Conservation (phyloP, 2,113 vertebrate species). For the Vireo altiloquus region DNA sequence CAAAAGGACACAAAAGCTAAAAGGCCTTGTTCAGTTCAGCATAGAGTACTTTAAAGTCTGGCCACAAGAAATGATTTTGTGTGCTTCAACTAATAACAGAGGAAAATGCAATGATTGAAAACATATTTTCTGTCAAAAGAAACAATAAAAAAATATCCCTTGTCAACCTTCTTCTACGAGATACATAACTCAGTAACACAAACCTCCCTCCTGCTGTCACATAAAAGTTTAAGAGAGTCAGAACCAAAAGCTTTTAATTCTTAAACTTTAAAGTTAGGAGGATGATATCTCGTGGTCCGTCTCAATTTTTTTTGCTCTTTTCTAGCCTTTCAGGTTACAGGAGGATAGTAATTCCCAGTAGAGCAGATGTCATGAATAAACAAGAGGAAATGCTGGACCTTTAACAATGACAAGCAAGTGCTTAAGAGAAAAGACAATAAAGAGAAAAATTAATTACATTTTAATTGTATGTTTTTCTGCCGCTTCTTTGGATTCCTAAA, state of each 20-base stretch:
- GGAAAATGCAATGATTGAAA: not conserved
- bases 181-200: not conserved
- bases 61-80: not conserved
- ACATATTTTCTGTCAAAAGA: not conserved
- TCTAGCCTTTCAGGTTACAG: not conserved
- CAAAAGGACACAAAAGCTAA: not conserved
- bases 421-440: not conserved
- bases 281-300: not conserved
- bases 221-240: not conserved
- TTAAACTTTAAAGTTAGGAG: not conserved
- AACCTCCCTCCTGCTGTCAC: not conserved
- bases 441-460: constrained; percentile 60
- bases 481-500: not conserved
- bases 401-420: not conserved
- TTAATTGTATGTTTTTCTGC: constrained; percentile 42
- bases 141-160: not conserved
- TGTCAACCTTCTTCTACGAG: not conserved
- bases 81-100: not conserved
- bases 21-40: not conserved
- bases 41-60: not conserved
- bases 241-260: not conserved
- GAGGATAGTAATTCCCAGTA: not conserved
- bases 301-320: constrained; percentile 9
- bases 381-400: not conserved
- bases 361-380: not conserved